Evolutionary conservation across 2,113 vertebrate genomes (phyloP).

Genomic region (Sterrhoptilus dennistouni): DNA sequence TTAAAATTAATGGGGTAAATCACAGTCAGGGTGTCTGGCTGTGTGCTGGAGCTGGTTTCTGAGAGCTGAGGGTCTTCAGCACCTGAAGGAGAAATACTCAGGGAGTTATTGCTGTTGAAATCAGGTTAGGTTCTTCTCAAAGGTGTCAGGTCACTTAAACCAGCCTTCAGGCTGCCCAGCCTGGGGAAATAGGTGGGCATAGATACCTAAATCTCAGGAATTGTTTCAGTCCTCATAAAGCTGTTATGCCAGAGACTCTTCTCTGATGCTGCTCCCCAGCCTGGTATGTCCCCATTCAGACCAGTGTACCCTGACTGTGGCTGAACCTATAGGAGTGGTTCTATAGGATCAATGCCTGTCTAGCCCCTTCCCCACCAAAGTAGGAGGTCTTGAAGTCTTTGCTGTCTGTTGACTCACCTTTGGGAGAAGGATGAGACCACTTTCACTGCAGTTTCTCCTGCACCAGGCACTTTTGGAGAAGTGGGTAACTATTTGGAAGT

Average conservation of each 20-base stretch:
- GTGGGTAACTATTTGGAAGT: not conserved
- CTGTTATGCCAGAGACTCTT: not conserved
- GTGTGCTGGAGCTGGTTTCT: not conserved
- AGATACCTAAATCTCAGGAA: not conserved
- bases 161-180: not conserved
- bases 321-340: not conserved
- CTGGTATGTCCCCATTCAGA: not conserved
- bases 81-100: not conserved
- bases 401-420: not conserved
- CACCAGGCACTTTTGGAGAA: not conserved
- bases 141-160: not conserved
- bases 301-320: not conserved
- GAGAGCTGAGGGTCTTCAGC: not conserved
- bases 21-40: not conserved
- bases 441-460: not conserved
- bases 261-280: not conserved
- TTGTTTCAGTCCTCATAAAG: not conserved
- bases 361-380: not conserved
- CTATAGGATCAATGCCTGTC: not conserved
- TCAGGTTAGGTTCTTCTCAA: not conserved
- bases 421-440: not conserved
- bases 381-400: not conserved
- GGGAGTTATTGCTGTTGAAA: not conserved
- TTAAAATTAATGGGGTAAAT: constrained; percentile 12
- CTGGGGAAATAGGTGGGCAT: not conserved